A percentile compares a stretch with the other conserved stretches of the same genome.
These are phyloP conservation scores for Drosophila mimetica DNA, from an alignment of 2,888 invertebrate species.

Conservation along the genomic window DNA sequence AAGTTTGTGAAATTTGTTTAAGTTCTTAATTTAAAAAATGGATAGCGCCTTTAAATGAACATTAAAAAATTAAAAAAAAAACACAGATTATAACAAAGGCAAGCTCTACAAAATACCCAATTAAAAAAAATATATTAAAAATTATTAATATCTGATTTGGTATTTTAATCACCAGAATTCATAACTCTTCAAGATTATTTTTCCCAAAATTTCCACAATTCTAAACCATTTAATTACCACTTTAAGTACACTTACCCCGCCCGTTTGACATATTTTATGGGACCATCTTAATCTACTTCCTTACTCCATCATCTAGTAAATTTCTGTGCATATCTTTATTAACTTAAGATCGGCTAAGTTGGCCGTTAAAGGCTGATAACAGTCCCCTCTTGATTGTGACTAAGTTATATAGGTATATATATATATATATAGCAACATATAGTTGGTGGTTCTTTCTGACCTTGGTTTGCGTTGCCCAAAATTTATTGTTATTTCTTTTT, in stretches of 20 bases:
- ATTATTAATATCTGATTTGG: too few relatives aligned
- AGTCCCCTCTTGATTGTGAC: slow-evolving; percentile 12
- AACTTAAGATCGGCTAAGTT: slow-evolving; percentile 30
- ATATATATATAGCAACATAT: slow-evolving; percentile 4
- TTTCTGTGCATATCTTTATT: slow-evolving; percentile 21
- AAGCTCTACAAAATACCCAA: too few relatives aligned
- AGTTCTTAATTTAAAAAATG: too few relatives aligned
- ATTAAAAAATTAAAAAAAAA: too few relatives aligned
- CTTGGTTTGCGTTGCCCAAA: slow-evolving; percentile 46
- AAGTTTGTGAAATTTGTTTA: too few relatives aligned
- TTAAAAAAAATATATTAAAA: too few relatives aligned
- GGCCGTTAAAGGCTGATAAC: slow-evolving; percentile 23
- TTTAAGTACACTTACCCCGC: neutral
- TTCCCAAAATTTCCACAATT: too few relatives aligned
- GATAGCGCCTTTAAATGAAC: too few relatives aligned
- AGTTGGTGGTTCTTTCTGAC: slow-evolving; percentile 29
- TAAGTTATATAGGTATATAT: slow-evolving; percentile 1
- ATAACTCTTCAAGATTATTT: too few relatives aligned
- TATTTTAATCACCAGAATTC: too few relatives aligned
- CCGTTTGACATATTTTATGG: slow-evolving; percentile 1
- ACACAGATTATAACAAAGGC: too few relatives aligned
- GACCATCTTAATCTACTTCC: slow-evolving; percentile 3
- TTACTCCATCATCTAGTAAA: slow-evolving; percentile 15
- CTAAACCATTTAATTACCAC: too few relatives aligned
- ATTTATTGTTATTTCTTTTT: slow-evolving; percentile 47